Percentiles rank a stretch among this genome's conserved stretches.
phyloP scores from a whole-genome alignment of 2,888 invertebrate genomes.

The Rhagonycha lutea region DNA sequence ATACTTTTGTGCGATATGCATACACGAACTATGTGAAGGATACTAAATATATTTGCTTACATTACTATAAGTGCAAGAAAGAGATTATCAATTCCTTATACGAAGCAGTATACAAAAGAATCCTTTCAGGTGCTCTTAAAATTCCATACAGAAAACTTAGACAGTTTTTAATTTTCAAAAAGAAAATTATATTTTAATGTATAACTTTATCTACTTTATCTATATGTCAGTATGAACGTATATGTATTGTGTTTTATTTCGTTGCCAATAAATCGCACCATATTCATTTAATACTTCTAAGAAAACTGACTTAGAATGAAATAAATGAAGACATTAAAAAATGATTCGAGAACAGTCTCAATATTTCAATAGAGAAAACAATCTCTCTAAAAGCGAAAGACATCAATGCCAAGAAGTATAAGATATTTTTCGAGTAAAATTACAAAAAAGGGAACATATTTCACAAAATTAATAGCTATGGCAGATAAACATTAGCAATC shows the following conservation, averaged over 20 bases:
- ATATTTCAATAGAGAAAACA: not conserved
- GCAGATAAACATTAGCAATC: not conserved
- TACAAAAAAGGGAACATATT: not conserved
- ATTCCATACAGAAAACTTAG: not conserved
- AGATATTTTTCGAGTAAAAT: not conserved
- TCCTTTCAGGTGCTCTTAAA: not conserved
- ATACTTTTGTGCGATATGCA: not conserved
- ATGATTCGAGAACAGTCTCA: not conserved
- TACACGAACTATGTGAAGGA: not conserved
- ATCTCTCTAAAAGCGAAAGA: not conserved
- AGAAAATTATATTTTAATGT: not conserved
- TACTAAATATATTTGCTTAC: not conserved
- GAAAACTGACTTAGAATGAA: not conserved
- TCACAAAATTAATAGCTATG: not conserved
- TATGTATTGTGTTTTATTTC: no score
- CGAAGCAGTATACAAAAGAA: not conserved
- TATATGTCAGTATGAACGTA: no score
- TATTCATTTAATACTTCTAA: not conserved
- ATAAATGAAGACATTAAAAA: not conserved
- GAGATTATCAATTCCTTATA: not conserved
- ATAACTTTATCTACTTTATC: no score
- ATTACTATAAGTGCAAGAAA: not conserved
- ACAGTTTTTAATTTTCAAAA: not conserved
- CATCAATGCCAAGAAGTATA: not conserved
- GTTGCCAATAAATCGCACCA: not conserved